Base-by-base conservation (phyloP, 2,113 vertebrate species). In the Neoarius graeffei region DNA sequence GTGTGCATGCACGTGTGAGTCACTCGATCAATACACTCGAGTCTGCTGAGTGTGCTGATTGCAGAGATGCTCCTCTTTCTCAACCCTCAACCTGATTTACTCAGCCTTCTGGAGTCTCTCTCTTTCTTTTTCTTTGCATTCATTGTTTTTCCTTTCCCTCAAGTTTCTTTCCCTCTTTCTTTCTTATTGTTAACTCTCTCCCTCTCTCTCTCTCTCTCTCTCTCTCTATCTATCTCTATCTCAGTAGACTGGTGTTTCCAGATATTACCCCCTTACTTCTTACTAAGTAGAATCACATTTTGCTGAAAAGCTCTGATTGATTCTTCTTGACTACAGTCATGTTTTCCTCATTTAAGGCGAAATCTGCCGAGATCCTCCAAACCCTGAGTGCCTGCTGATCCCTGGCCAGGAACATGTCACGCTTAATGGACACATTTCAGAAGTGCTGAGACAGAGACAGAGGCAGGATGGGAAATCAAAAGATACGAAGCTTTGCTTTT, bases 221-320 rank as follows among this genome's bases (percentile, higher is more conserved):
- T 73, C 62, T 60, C 57, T 50, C 66, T 35, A 10, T 85, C 71
- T 71, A 79, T 81, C 79, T 84, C 14, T 64, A 89, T 90, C 85
- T 62, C 15, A 93, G 92, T 90, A 92, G 93, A 94, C 92, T 93
- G 89, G 87, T 91, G 93, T 95, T 95, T 95, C 92, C 94, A 95
- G 94, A 93, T 83, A 94, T 93, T 87, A 1, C 94, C 91, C 94
- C 90, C 88, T 89, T 15, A 89, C 88, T 89, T 93, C 94, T 94
- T 93, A 94, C 94, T 95, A 94, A 93, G 93, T 92, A 91, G 93
- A 94, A 93, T 94, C 90, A 89, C 94, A 94, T 95, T 94, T 93
- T 90, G 76, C 91, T 93, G 92, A 92, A 92, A 93, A 94, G 94
- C 92, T 73, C 87, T 92, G 90, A 94, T 95, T 94, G 94, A 95